phyloP scores from a whole-genome alignment of 2,888 invertebrate species.

The Eupithecia dodoneata region DNA sequence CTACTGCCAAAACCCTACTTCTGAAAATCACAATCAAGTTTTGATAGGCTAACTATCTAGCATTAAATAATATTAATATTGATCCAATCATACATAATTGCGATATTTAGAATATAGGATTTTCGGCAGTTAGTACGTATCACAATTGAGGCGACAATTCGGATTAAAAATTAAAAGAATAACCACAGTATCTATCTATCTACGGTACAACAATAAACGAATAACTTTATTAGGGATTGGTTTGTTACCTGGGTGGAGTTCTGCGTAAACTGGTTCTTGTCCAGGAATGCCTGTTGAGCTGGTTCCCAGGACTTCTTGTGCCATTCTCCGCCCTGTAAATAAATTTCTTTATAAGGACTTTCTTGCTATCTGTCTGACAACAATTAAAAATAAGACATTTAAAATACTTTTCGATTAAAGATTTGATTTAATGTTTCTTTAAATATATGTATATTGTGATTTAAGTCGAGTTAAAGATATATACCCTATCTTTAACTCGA shows the following conservation, averaged over 20 bases:
- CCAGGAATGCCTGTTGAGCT: constrained; percentile 92
- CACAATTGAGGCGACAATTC: no score
- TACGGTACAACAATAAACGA: background rate
- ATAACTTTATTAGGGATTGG: background rate
- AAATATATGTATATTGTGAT: no score
- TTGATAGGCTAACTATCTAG: background rate
- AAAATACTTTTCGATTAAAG: no score
- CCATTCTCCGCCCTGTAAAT: constrained; percentile 80
- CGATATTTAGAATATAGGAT: background rate
- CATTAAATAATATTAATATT: background rate
- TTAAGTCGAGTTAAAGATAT: no score
- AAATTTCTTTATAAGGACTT: background rate
- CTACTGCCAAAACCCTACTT: background rate
- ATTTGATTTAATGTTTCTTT: no score
- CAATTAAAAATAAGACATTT: background rate
- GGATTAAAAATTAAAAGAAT: no score
- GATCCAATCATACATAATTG: background rate
- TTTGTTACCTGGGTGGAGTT: constrained; percentile 89
- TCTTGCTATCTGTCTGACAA: no score
- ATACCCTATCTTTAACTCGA: no score
- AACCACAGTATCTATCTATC: background rate
- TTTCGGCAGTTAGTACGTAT: background rate
- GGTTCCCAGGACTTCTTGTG: constrained; percentile 85
- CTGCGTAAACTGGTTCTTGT: constrained; percentile 92
- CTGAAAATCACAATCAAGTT: background rate